A percentile compares a stretch with the other conserved stretches of the same genome.
Conservation (phyloP, 2,797 vertebrate species). For the Poecilia gillii region DNA sequence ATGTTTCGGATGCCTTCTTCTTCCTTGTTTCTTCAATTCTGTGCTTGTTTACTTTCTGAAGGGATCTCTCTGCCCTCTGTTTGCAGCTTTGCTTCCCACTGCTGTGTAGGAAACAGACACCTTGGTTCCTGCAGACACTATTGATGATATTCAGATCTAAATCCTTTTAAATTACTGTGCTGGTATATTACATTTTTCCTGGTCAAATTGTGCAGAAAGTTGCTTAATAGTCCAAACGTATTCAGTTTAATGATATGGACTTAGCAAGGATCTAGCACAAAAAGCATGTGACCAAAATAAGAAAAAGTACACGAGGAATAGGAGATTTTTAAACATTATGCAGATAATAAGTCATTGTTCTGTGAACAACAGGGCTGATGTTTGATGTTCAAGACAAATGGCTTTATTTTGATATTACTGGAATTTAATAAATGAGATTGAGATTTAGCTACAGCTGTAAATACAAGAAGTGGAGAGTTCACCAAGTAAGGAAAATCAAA, state of each 20-base stretch:
- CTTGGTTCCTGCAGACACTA: slow-evolving; percentile 60
- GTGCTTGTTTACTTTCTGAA: slow-evolving; percentile 96
- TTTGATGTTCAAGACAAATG: not conserved
- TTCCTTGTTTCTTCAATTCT: slow-evolving; percentile 99
- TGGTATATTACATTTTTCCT: not conserved
- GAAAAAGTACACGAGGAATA: not conserved
- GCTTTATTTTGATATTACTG: not conserved
- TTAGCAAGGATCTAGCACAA: not conserved
- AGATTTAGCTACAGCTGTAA: not conserved
- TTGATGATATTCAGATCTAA: slow-evolving; percentile 32
- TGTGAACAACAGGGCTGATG: not conserved
- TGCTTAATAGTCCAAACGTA: too few relatives aligned
- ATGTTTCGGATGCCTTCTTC: slow-evolving; percentile 91
- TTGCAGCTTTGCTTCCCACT: slow-evolving; percentile 83
- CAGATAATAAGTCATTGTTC: not conserved
- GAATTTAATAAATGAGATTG: not conserved
- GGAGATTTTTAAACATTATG: not conserved
- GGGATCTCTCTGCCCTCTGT: slow-evolving; percentile 83
- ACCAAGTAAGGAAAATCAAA: not conserved
- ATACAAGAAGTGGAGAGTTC: not conserved
- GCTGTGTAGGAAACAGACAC: slow-evolving; percentile 76
- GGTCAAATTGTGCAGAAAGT: not conserved
- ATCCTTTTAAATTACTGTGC: not conserved
- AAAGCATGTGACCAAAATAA: not conserved
- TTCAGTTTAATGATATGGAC: not conserved